These are phyloP conservation scores for Rhopalosiphum padi DNA, from an alignment of 1,140 invertebrate genomes.

Conservation along the genomic window DNA sequence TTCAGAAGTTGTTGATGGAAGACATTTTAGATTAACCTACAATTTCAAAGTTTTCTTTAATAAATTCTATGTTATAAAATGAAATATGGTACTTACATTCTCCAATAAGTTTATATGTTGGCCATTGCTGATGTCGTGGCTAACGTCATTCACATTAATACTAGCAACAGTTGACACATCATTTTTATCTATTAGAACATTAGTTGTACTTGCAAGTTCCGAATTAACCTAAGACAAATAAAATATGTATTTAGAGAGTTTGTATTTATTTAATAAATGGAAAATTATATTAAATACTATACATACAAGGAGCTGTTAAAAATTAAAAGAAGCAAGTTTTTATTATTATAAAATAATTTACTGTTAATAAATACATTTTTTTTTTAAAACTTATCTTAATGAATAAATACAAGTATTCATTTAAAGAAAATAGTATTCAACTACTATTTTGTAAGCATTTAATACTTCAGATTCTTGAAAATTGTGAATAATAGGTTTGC, in stretches of 20 bases:
- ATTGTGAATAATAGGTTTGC: conserved; percentile 11
- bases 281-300: neutral
- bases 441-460: conserved; percentile 15
- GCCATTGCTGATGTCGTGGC: neutral
- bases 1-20: too few species aligned
- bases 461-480: conserved; percentile 8
- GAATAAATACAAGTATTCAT: too few species aligned
- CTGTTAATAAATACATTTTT: too few species aligned
- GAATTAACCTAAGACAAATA: neutral
- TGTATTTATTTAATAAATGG: neutral
- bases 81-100: neutral
- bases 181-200: neutral
- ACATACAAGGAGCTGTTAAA: neutral
- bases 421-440: too few species aligned
- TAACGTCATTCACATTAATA: neutral
- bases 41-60: too few species aligned
- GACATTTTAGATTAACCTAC: too few species aligned
- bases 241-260: neutral
- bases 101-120: neutral
- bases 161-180: neutral
- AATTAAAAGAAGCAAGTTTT: too few species aligned
- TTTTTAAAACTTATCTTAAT: too few species aligned
- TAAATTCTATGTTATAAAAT: neutral
- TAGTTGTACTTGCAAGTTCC: neutral
- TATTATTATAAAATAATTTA: too few species aligned